Conservation (phyloP, 2,888 invertebrate species). For the Cosmia pyralina region DNA sequence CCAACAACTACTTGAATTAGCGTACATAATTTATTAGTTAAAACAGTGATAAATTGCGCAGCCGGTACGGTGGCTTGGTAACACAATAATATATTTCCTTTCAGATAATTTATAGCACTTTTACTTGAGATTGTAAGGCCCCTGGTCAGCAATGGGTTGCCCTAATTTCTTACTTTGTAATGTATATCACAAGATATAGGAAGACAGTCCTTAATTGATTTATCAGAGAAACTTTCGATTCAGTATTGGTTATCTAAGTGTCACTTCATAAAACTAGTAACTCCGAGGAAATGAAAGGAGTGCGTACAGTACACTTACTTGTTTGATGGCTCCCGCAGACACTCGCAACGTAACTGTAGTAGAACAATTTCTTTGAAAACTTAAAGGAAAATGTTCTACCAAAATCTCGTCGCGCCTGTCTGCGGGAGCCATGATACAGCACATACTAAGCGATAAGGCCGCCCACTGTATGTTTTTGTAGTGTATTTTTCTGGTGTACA, state of each 20-base stretch:
- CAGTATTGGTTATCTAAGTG: background rate
- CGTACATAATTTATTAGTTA: conserved; percentile 50
- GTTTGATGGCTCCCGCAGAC: background rate
- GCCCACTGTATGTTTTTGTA: too few relatives aligned
- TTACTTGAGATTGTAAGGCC: conserved; percentile 39
- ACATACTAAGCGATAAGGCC: too few relatives aligned
- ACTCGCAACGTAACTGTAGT: too few relatives aligned
- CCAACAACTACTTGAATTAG: conserved; percentile 40
- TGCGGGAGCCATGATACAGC: too few relatives aligned
- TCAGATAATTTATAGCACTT: conserved; percentile 53
- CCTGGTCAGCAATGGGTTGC: conserved; percentile 18
- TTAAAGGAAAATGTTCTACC: too few relatives aligned
- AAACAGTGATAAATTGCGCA: conserved; percentile 50
- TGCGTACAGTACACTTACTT: background rate
- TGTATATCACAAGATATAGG: conserved; percentile 32
- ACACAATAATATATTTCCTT: conserved; percentile 56
- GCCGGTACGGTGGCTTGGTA: conserved; percentile 14
- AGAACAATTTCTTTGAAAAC: too few relatives aligned
- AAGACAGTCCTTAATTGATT: conserved; percentile 35
- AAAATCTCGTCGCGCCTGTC: too few relatives aligned
- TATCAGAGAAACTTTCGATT: conserved; percentile 29
- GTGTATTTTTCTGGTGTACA: too few relatives aligned
- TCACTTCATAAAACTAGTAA: conserved; percentile 3
- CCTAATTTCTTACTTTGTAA: conserved; percentile 36
- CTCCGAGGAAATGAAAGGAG: background rate